Evolutionary conservation across 1,140 invertebrate species (phyloP).

Genomic region (Eueides isabella): DNA sequence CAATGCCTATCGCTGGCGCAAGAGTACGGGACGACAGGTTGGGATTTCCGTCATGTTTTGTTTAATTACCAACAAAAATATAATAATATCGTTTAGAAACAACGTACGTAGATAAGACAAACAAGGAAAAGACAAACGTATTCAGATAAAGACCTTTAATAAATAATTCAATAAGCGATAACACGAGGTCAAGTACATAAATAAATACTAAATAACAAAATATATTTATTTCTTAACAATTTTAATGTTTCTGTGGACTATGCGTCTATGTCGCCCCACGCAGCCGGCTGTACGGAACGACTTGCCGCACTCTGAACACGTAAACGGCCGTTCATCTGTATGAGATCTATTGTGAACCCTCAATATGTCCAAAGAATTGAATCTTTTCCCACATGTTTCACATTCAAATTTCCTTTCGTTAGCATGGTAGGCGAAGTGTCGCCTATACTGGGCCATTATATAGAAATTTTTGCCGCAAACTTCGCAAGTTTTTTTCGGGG

Average conservation of each 20-base stretch:
- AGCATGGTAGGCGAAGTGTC: constrained; percentile 76
- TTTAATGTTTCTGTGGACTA: constrained; percentile 59
- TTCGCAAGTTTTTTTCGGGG: constrained; percentile 76
- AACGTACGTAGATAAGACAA: background rate
- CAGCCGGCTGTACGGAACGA: constrained; percentile 76
- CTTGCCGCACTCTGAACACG: constrained; percentile 83
- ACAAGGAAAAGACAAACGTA: constrained; percentile 32
- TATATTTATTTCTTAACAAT: constrained; percentile 47
- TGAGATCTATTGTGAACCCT: constrained; percentile 89
- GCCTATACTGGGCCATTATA: constrained; percentile 68
- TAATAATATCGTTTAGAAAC: background rate
- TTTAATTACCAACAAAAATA: background rate
- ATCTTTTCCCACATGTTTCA: constrained; percentile 81
- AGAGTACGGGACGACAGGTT: too few species aligned
- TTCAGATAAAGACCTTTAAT: constrained; percentile 44
- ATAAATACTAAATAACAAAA: constrained; percentile 45
- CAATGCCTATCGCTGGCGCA: too few species aligned
- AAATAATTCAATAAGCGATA: constrained; percentile 48
- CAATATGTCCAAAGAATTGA: constrained; percentile 82
- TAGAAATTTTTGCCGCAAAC: constrained; percentile 78
- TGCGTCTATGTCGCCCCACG: constrained; percentile 73
- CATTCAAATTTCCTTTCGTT: constrained; percentile 80
- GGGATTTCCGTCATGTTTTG: too few species aligned
- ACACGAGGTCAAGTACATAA: constrained; percentile 39
- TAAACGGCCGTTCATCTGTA: constrained; percentile 85